phyloP scores from a whole-genome alignment of 2,113 vertebrate species.

The Falcunculus frontatus region DNA sequence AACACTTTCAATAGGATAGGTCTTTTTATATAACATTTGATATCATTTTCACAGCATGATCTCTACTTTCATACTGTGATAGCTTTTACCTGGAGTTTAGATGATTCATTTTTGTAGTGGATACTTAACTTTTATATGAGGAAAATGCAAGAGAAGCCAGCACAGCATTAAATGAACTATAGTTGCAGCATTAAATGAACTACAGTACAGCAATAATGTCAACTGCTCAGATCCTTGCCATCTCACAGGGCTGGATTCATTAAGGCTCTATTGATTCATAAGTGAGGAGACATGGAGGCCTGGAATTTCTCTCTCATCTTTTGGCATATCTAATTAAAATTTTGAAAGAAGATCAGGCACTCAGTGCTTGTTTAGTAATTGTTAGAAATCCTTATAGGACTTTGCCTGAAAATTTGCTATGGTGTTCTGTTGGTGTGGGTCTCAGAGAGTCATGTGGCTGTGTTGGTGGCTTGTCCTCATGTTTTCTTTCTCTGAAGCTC shows the following conservation, averaged over 20 bases:
- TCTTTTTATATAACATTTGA: slow-evolving; percentile 74
- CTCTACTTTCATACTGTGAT: slow-evolving; percentile 69
- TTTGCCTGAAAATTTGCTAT: background rate
- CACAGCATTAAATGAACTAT: slow-evolving; percentile 65
- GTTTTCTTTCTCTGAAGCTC: background rate
- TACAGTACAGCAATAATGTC: slow-evolving; percentile 43
- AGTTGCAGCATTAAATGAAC: slow-evolving; percentile 62
- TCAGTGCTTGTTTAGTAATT: background rate
- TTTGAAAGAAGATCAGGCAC: background rate
- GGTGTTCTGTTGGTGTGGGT: background rate
- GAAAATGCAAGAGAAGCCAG: slow-evolving; percentile 69
- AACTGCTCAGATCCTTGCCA: slow-evolving; percentile 22
- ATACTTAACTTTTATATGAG: slow-evolving; percentile 74
- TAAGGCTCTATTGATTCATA: background rate
- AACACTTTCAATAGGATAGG: slow-evolving; percentile 68
- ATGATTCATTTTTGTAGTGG: slow-evolving; percentile 74
- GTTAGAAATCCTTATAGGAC: background rate
- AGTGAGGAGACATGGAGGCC: background rate
- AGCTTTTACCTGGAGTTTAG: slow-evolving; percentile 74
- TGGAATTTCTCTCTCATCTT: background rate
- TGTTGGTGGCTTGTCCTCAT: background rate
- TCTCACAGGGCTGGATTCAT: background rate
- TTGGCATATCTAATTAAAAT: background rate
- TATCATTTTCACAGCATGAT: slow-evolving; percentile 75
- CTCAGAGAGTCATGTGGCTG: background rate